Conservation (phyloP, 2,113 vertebrate genomes). For the Motacilla tschutschensis region DNA sequence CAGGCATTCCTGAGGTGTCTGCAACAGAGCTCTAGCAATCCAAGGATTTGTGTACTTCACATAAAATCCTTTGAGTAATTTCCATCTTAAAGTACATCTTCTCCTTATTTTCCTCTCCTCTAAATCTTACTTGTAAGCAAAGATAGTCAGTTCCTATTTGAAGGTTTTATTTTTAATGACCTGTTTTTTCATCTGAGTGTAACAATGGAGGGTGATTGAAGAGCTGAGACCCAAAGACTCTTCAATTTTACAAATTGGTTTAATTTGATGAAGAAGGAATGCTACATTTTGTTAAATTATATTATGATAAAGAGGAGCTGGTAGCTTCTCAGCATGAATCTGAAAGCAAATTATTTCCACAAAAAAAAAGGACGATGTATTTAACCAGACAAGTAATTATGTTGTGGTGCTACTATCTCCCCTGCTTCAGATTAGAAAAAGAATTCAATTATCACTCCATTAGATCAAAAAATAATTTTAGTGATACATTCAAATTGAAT, state of each 20-base stretch:
- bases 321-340: constrained; percentile 71
- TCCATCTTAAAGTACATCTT: neutral
- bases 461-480: constrained; percentile 76
- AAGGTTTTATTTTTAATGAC: constrained; percentile 35
- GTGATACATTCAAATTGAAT: constrained; percentile 68
- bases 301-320: constrained; percentile 74
- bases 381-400: constrained; percentile 77
- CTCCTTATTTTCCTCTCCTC: neutral
- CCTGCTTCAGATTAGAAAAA: constrained; percentile 69
- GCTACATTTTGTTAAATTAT: constrained; percentile 74
- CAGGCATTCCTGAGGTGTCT: neutral
- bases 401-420: constrained; percentile 67
- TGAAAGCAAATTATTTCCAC: constrained; percentile 74
- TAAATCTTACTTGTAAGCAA: neutral
- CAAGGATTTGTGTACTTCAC: neutral
- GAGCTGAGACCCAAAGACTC: constrained; percentile 62
- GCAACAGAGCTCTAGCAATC: neutral
- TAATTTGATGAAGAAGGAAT: constrained; percentile 74
- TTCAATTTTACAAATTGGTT: constrained; percentile 72
- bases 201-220: constrained; percentile 71
- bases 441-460: constrained; percentile 76
- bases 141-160: neutral
- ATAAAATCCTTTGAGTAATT: neutral
- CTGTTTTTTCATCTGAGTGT: constrained; percentile 18
- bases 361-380: constrained; percentile 67